Conservation (phyloP, 2,113 vertebrate genomes). For the Arvicanthis niloticus region DNA sequence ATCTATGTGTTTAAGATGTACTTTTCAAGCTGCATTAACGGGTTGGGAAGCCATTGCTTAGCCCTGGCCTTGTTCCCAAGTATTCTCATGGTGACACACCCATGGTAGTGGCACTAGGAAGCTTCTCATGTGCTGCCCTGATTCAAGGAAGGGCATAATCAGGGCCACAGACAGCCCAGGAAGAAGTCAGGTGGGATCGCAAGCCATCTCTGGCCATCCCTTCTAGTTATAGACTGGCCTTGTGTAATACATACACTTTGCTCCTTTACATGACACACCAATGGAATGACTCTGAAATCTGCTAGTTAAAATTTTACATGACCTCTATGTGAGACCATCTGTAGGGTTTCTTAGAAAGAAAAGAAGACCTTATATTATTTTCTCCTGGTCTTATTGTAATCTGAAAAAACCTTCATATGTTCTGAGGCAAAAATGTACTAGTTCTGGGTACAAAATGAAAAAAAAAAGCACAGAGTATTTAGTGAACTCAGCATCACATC, state of each 20-base stretch:
- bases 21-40: background rate
- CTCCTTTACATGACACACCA: rapidly evolving
- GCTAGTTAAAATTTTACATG: background rate
- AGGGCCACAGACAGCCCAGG: background rate
- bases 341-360: background rate
- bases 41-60: background rate
- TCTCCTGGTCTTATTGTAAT: background rate
- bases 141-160: too few relatives aligned
- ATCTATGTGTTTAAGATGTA: background rate
- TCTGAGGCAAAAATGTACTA: background rate
- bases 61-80: background rate
- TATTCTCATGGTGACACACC: rapidly evolving
- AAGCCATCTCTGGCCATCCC: rapidly evolving
- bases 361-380: background rate
- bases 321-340: background rate
- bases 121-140: rapidly evolving
- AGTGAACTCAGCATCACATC: rapidly evolving
- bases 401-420: background rate
- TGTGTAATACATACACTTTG: rapidly evolving
- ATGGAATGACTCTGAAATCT: background rate
- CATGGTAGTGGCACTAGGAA: background rate
- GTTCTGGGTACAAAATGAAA: background rate
- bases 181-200: background rate
- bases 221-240: background rate
- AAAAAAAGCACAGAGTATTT: background rate